phyloP scores from a whole-genome alignment of 2,113 vertebrate species.

The Dinomys branickii region DNA sequence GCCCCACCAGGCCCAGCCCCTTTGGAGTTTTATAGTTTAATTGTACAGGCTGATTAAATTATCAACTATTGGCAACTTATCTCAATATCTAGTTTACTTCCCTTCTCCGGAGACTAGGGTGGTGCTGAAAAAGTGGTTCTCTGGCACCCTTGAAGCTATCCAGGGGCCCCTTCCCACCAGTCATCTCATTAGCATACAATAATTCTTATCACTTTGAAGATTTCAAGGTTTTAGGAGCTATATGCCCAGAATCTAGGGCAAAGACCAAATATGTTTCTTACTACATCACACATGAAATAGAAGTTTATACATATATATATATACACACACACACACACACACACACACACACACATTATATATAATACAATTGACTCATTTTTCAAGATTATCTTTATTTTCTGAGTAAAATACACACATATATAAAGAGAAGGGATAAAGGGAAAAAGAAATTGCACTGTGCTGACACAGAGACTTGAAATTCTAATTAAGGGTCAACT shows the following conservation, averaged over 20 bases:
- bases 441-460: slow-evolving; percentile 25
- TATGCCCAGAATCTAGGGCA: background rate
- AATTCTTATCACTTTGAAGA: background rate
- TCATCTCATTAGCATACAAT: background rate
- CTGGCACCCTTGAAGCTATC: background rate
- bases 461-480: slow-evolving; percentile 49
- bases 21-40: background rate
- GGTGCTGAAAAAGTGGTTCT: background rate
- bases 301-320: background rate
- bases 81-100: background rate
- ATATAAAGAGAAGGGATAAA: background rate
- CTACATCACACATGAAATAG: background rate
- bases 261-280: background rate
- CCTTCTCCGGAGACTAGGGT: background rate
- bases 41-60: background rate
- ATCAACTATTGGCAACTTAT: background rate
- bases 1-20: background rate
- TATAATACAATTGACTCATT: background rate
- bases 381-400: slow-evolving; percentile 75
- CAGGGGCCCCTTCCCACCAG: background rate
- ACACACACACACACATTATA: no score
- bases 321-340: no score
- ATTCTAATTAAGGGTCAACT: slow-evolving; percentile 51
- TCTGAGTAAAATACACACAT: slow-evolving; percentile 57
- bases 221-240: background rate